Percentiles rank a stretch among this genome's conserved stretches.
These are phyloP conservation scores for Notodonta ziczac DNA, from an alignment of 2,888 invertebrate species.

Conservation along the genomic window DNA sequence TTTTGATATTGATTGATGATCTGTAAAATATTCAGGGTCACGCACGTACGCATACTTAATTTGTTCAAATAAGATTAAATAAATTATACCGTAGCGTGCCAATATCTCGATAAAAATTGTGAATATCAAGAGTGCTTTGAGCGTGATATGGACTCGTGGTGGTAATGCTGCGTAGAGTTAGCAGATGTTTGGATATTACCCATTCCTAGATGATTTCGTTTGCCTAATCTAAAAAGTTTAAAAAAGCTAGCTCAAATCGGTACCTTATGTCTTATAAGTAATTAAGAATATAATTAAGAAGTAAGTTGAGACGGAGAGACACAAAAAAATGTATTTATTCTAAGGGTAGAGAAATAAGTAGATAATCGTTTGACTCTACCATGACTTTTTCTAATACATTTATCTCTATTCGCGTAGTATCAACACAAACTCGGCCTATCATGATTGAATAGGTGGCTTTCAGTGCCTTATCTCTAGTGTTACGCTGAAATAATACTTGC, in stretches of 20 bases:
- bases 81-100: background rate
- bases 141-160: background rate
- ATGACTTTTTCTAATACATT: too few relatives aligned
- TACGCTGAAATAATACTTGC: slow-evolving; percentile 23
- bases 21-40: slow-evolving; percentile 19
- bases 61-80: background rate
- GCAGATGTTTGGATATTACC: too few relatives aligned
- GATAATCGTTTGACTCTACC: too few relatives aligned
- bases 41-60: slow-evolving; percentile 2
- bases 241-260: too few relatives aligned
- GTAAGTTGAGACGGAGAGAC: too few relatives aligned
- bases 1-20: slow-evolving; percentile 16
- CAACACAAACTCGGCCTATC: slow-evolving; percentile 15
- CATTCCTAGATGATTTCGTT: too few relatives aligned
- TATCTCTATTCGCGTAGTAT: slow-evolving; percentile 11
- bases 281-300: too few relatives aligned
- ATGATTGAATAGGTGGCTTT: slow-evolving; percentile 32
- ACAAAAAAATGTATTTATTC: too few relatives aligned
- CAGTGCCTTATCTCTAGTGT: slow-evolving; percentile 29
- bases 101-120: slow-evolving; percentile 13
- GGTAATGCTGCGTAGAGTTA: too few relatives aligned
- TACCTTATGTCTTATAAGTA: too few relatives aligned
- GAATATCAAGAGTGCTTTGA: slow-evolving; percentile 6
- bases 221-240: too few relatives aligned
- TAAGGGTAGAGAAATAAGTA: too few relatives aligned